Evolutionary conservation across 2,113 vertebrate species (phyloP).

Genomic region (Catharus minimus): DNA sequence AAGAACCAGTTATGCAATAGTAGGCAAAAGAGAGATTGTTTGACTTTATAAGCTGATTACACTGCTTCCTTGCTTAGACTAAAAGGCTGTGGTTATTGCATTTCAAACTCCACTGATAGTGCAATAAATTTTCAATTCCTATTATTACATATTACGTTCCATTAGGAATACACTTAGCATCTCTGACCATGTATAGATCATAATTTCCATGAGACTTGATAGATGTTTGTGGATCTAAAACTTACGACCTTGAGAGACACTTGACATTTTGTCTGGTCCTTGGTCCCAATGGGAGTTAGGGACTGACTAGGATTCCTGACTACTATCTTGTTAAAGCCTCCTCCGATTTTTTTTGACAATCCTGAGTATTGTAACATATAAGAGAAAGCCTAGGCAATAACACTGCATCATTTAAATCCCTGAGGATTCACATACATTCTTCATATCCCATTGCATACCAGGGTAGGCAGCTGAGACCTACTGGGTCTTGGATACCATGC

Average conservation of each 20-base stretch:
- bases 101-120: not conserved
- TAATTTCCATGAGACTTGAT: not conserved
- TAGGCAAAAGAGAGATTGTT: not conserved
- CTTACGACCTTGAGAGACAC: not conserved
- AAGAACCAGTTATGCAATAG: not conserved
- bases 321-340: not conserved
- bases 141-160: not conserved
- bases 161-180: not conserved
- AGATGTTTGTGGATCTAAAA: not conserved
- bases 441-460: fast-evolving
- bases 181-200: not conserved
- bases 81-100: not conserved
- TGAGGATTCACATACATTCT: not conserved
- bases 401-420: not conserved
- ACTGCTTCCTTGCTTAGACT: not conserved
- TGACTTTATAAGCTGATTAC: not conserved
- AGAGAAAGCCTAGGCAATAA: not conserved
- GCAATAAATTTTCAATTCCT: not conserved
- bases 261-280: not conserved
- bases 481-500: not conserved
- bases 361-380: fast-evolving
- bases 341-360: not conserved
- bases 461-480: not conserved
- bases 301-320: not conserved
- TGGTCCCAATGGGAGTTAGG: not conserved